Percentiles rank a stretch among this genome's conserved stretches.
Conservation (phyloP, 2,888 invertebrate genomes). For the Hemicrepidius hirtus region DNA sequence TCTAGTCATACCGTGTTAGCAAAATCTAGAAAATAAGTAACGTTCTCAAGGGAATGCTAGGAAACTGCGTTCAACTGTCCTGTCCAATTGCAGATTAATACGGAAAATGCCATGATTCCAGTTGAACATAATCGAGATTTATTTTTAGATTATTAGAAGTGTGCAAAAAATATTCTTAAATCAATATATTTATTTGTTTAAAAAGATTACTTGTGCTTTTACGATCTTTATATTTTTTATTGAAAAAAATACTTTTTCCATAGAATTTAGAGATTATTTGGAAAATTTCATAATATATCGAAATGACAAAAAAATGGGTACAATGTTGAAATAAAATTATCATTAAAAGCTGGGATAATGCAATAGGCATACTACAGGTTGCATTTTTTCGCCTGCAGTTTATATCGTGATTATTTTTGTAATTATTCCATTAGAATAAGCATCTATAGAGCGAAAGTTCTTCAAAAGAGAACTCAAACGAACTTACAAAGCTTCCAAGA, state of each 20-base stretch:
- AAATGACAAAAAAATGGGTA: too few relatives aligned
- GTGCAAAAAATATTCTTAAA: too few relatives aligned
- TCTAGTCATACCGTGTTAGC: slow-evolving; percentile 9
- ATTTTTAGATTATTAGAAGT: too few relatives aligned
- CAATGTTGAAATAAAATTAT: too few relatives aligned
- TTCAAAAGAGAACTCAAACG: slow-evolving; percentile 35
- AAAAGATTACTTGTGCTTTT: too few relatives aligned
- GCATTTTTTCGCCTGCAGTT: slow-evolving; percentile 8
- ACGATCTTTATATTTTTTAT: too few relatives aligned
- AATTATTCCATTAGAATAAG: slow-evolving; percentile 40
- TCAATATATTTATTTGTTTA: too few relatives aligned
- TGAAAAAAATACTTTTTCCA: too few relatives aligned
- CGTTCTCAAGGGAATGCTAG: slow-evolving; percentile 13
- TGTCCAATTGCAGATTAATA: slow-evolving; percentile 4
- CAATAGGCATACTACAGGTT: background rate
- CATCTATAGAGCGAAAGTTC: slow-evolving; percentile 39
- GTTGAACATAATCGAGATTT: too few relatives aligned
- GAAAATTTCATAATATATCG: too few relatives aligned
- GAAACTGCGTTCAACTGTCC: slow-evolving; percentile 18
- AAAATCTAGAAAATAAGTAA: slow-evolving; percentile 7
- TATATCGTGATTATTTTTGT: slow-evolving; percentile 38
- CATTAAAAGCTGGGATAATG: too few relatives aligned
- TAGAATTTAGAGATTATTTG: too few relatives aligned
- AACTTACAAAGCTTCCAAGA: slow-evolving; percentile 37
- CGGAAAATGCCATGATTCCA: background rate